Evolutionary conservation across 2,113 vertebrate genomes (phyloP).

Genomic region (Lynx canadensis): DNA sequence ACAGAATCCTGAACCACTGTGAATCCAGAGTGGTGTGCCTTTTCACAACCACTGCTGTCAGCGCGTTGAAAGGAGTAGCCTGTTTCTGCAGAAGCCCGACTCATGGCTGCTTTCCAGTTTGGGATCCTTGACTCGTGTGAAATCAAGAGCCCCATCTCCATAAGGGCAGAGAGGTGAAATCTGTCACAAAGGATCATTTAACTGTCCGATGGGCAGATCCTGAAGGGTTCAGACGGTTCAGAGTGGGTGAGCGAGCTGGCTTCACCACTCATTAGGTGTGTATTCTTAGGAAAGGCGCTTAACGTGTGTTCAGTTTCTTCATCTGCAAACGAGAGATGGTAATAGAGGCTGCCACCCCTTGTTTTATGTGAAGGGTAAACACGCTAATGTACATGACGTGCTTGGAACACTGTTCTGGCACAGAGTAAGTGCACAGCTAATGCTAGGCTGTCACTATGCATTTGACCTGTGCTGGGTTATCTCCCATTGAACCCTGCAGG

Average conservation of each 20-base stretch:
- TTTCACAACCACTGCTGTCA: neutral
- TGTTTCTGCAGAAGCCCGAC: neutral
- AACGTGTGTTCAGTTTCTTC: neutral
- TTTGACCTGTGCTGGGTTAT: neutral
- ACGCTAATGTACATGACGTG: neutral
- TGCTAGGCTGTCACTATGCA: neutral
- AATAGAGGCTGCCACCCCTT: neutral
- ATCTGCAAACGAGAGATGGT: neutral
- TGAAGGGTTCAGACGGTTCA: neutral
- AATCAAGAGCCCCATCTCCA: neutral
- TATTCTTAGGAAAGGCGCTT: neutral
- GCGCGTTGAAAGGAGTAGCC: neutral
- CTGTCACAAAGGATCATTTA: neutral
- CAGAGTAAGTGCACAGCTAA: neutral
- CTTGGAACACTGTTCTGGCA: neutral
- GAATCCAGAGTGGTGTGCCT: neutral
- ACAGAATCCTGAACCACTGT: neutral
- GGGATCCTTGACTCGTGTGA: neutral
- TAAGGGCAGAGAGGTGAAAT: neutral
- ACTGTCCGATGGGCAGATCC: neutral
- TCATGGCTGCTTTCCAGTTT: neutral
- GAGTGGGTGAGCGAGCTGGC: neutral
- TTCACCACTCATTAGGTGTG: rapidly evolving
- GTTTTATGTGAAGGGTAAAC: neutral
- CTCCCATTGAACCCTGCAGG: neutral